Base-by-base conservation (phyloP, 2,888 invertebrate species). In the Campoplex capitator region DNA sequence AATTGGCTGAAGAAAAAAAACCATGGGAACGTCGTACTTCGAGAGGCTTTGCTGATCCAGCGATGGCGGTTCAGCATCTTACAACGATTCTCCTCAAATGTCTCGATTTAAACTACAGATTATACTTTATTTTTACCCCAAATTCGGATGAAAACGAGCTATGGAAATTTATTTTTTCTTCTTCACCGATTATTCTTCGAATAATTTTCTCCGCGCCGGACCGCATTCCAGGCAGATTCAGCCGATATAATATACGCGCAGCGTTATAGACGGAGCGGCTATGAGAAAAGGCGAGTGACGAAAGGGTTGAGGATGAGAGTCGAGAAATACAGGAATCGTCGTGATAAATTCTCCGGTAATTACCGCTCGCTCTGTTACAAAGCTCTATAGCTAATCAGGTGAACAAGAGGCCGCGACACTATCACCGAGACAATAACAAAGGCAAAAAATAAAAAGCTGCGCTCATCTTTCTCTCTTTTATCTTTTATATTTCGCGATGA, bases 271-370 rank as follows among this genome's bases (percentile, higher is more conserved):
- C 58, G 13, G 32, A 1, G 38, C 58, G 32, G 58, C 58, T 3
- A 13, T 28, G 23, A 23, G 28, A 28, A 62, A 62, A 62, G 58
- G 23, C 23, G 16, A 62, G 58, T 62, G 58, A 62, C 58, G 58
- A 62, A 62, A 62, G 58, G 32, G n/a, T n/a, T 9, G 28, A 28
- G 56, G 6, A 38, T 8, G 56, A 11, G 28, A 28, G 11, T 9
- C 28, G 13, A 32, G 13, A 28, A 38, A 35, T 54, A 54, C 51
- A 74, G 65, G 74, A 79, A 78, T 84, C 78, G 78, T 78, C 78
- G 78, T 78, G 78, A 84, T 84, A 84, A 84, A 84, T 78, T 68
- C 73, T 84, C 68, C 3, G 67, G 73, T 78, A 84, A 84, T 78
- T 78, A 78, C 67, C 74, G 78, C 67, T 35, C 73, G 56, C 70